phyloP scores from a whole-genome alignment of 2,113 vertebrate genomes.

The Eretmochelys imbricata region DNA sequence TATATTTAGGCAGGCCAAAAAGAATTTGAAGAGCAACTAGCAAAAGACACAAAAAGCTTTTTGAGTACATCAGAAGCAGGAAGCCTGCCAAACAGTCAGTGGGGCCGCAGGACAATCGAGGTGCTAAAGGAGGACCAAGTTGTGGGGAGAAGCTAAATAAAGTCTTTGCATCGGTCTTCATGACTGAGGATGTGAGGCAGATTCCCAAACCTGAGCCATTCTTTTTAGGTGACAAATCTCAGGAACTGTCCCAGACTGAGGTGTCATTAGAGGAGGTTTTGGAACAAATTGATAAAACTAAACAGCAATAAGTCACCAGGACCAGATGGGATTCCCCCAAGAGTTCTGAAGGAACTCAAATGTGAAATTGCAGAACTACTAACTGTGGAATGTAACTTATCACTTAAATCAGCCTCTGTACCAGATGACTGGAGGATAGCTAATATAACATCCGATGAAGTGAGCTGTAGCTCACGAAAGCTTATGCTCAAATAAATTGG shows the following conservation, averaged over 20 bases:
- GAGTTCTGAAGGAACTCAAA: no score
- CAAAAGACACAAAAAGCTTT: background rate
- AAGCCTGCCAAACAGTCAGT: background rate
- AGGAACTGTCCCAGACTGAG: background rate
- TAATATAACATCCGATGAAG: background rate
- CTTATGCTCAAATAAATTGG: no score
- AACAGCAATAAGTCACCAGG: background rate
- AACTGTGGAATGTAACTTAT: background rate
- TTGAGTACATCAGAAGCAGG: background rate
- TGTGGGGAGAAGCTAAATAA: background rate
- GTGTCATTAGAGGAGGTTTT: background rate
- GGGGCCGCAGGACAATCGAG: background rate
- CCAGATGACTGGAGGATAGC: background rate
- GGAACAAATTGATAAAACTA: background rate
- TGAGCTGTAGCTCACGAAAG: no score
- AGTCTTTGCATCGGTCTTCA: background rate
- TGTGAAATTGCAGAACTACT: no score
- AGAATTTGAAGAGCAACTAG: background rate
- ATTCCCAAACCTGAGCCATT: background rate
- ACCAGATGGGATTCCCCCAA: background rate
- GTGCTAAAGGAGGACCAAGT: background rate
- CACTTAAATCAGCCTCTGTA: background rate
- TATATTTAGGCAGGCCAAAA: background rate
- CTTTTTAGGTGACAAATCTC: background rate
- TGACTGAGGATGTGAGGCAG: background rate